These are phyloP conservation scores for Rhodinocichla rosea DNA, from an alignment of 2,113 vertebrate species.

Conservation along the genomic window DNA sequence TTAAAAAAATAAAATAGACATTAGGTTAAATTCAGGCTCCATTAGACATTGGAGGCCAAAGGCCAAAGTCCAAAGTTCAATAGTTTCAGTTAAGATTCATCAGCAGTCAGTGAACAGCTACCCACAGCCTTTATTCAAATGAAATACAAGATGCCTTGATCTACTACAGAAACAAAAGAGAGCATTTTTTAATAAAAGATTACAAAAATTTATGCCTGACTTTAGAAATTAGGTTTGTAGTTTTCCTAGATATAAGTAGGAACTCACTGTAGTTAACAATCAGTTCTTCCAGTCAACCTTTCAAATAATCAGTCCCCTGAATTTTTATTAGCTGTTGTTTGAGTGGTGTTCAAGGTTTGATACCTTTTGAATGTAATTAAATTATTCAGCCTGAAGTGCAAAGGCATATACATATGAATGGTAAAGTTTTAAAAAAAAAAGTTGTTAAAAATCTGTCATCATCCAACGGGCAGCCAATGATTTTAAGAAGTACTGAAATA, in stretches of 20 bases:
- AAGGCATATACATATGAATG: not conserved
- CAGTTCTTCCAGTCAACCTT: not conserved
- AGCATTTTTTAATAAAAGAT: not conserved
- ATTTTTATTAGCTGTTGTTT: not conserved
- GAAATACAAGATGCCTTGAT: not conserved
- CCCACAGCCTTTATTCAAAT: not conserved
- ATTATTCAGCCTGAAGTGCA: not conserved
- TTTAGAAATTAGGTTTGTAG: not conserved
- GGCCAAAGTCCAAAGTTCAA: not conserved
- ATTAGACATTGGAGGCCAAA: not conserved
- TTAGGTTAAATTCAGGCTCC: not conserved
- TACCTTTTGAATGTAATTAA: not conserved
- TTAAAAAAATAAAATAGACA: not conserved
- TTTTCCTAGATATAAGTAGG: not conserved
- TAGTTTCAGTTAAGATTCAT: not conserved
- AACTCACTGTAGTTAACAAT: not conserved
- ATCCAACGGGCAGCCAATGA: not conserved
- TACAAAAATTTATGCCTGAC: not conserved
- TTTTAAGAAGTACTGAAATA: not conserved
- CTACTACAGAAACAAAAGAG: not conserved
- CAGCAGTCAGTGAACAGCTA: not conserved
- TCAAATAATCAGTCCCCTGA: not conserved
- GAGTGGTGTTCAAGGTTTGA: not conserved
- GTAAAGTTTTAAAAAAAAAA: not conserved
- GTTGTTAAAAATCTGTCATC: not conserved